These are phyloP conservation scores for Archips crataeganus DNA, from an alignment of 2,888 invertebrate genomes.

Conservation along the genomic window DNA sequence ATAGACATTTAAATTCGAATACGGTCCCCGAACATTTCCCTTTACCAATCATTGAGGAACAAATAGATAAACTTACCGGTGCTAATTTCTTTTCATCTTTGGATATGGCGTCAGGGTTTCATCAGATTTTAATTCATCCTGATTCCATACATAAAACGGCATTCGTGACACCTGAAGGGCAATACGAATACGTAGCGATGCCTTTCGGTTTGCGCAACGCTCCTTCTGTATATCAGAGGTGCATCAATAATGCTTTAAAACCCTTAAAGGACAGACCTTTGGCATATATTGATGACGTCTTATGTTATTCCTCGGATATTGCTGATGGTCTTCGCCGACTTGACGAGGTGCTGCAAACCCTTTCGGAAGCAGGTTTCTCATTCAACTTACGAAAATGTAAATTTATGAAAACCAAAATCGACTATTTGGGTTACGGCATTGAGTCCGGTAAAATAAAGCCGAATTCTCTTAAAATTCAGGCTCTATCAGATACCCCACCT, in stretches of 20 bases:
- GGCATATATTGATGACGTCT: conserved; percentile 47
- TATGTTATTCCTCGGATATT: conserved; percentile 40
- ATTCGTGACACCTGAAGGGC: conserved; percentile 21
- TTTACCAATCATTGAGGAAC: too few relatives aligned
- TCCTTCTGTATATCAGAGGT: conserved; percentile 1
- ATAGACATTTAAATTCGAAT: too few relatives aligned
- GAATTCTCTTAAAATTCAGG: conserved; percentile 45
- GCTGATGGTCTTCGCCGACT: conserved; percentile 38
- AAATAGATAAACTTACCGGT: too few relatives aligned
- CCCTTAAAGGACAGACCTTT: conserved; percentile 35
- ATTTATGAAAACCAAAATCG: conserved; percentile 44
- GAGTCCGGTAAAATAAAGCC: conserved; percentile 42
- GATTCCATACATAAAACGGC: neutral
- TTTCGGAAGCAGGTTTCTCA: conserved; percentile 44
- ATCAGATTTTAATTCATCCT: neutral
- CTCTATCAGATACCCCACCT: conserved; percentile 26
- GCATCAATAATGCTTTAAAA: conserved; percentile 9
- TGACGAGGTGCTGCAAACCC: conserved; percentile 29
- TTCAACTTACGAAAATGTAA: conserved; percentile 45
- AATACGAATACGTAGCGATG: conserved; percentile 23
- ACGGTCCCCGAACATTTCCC: too few relatives aligned
- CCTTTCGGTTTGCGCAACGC: conserved; percentile 14
- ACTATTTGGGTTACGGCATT: conserved; percentile 43
- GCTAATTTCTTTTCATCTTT: conserved; percentile 18
- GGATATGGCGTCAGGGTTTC: conserved; percentile 33